Evolutionary conservation across 53 echinoderm and acorn worm species (phyloP).

Genomic region (Paracentrotus lividus): DNA sequence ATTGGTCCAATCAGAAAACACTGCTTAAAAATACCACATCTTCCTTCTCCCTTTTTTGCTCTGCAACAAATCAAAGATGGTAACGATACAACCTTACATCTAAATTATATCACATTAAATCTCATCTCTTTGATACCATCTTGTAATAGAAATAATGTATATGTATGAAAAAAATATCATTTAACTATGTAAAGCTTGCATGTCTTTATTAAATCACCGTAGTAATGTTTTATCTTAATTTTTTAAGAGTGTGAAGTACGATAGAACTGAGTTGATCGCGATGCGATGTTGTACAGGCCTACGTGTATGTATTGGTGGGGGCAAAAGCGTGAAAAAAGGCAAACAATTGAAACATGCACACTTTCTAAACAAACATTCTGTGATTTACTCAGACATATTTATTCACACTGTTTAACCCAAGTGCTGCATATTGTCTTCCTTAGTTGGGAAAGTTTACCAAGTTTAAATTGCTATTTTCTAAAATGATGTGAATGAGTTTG

Average conservation of each 20-base stretch:
- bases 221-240: not conserved
- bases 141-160: not conserved
- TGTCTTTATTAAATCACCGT: not conserved
- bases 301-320: no score
- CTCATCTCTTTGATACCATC: not conserved
- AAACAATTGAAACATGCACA: no score
- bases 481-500: no score
- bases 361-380: no score
- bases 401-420: no score
- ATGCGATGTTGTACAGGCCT: not conserved
- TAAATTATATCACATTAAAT: not conserved
- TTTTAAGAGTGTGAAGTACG: not conserved
- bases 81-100: not conserved
- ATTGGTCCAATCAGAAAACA: slow-evolving; percentile 15
- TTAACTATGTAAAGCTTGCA: not conserved
- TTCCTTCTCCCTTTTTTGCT: slow-evolving; percentile 19
- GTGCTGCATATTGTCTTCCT: no score
- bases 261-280: not conserved
- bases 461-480: no score
- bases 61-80: slow-evolving; percentile 49
- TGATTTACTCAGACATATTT: no score
- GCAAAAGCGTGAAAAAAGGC: no score
- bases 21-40: not conserved
- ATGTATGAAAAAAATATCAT: not conserved
- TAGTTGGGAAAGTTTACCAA: no score